Base-by-base conservation (phyloP, 2,888 invertebrate genomes). In the Epinotia demarniana region DNA sequence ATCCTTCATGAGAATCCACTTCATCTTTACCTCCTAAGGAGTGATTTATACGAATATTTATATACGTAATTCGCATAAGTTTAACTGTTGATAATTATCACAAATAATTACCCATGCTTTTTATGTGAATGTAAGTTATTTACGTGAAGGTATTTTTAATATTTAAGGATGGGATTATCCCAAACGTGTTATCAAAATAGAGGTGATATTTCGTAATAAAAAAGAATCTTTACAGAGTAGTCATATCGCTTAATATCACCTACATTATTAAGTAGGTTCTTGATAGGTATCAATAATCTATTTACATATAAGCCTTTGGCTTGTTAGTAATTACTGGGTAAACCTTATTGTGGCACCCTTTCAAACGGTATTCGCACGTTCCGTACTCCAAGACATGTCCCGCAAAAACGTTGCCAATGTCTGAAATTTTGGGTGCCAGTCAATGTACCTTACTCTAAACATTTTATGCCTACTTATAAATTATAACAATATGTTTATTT, bases 401-500 rank as follows among this genome's bases (percentile, higher is more conserved):
- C 9, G 39, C 39, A 39, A 9, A 39, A 39, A 39, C 39, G 2
- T 8, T 39, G 39, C 16, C 49, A 49, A 49, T 49, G 49, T 13
- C 39, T 39, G 39, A 39, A 49, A 16, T 49, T 16, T 4, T 49
- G 49, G 13, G n/a, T 53, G n/a, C 53, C 53, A 49, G 16, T 49
- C 49, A 53, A 53, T n/a, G 53, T 53, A 53, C 53, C 75, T 27
- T 66, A 70, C 69, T 62, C 73, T 78, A 84, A 81, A 82, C 83
- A 82, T 79, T 80, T 82, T 81, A 79, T 75, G 78, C 84, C 85
- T 82, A 75, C 77, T 82, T 85, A 83, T 82, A 77, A 83, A 81
- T 80, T 84, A 84, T 87, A 86, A 86, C 87, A 87, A 86, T 87
- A 75, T 73, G 71, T 61, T 57, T 62, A 70, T 71, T 49, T 62